Base-by-base conservation (phyloP, 1,140 invertebrate genomes). In the Leptoteleia sp. region DNA sequence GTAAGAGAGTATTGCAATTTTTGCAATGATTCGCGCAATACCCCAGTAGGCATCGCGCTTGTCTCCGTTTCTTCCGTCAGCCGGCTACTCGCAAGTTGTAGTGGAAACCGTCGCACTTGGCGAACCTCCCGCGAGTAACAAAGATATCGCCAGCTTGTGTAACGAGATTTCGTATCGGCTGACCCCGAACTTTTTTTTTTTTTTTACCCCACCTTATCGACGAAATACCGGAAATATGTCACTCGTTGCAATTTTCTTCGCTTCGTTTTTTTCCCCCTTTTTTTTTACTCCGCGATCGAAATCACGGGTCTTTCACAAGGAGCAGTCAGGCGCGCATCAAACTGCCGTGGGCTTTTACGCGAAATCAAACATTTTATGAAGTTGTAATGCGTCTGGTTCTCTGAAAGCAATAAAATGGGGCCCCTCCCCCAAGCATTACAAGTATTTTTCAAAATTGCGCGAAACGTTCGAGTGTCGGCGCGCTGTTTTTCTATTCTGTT, bases 111-210 rank as follows among this genome's bases (percentile, higher is more conserved):
- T 3, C 33, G 45, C 19, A 31, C 29, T 13, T 42, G 33, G 25
- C 33, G 43, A 22, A 48, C 37, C 33, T 70, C 27, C 19, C 19
- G 19, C 19, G 5, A 22, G 5, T 22, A 22, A 43, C 27, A 33
- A 40, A 43, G 22, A 70, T 70, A 70, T 70, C 59, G 65, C 43
- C n/a, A 13, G 31, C 52, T 45, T 52, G n/a, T 45, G 54, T 59
- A 70, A 70, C 35, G 52, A 50, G 52, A 70, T 70, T 70, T 70
- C 43, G 65, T 40, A 59, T 59, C 50, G 59, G 54, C 65, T 59
- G 65, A 70, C 65, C 65, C 13, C 43, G 22, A 11, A 29, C 33
- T 16, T 67, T 70, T 70, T 70, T 68, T 22, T 27, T 3, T n/a
- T n/a, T n/a, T n/a, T n/a, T n/a, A n/a, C n/a, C n/a, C n/a, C n/a